Evolutionary conservation across 2,113 vertebrate genomes (phyloP), one percentile per base, ranked within the genome.

Genomic region (Parus major): DNA sequence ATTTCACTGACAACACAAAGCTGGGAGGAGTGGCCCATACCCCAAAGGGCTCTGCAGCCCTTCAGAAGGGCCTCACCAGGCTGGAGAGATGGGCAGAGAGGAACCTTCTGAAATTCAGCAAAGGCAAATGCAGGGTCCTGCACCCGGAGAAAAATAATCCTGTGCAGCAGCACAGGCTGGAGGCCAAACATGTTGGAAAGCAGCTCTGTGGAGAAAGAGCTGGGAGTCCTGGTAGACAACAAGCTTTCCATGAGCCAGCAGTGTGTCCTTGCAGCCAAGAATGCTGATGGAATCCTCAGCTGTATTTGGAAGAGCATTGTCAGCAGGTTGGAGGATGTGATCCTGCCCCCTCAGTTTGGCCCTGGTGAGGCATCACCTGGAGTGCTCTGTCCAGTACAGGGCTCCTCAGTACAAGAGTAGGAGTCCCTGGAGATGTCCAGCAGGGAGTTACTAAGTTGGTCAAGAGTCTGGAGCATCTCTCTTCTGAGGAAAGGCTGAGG

Each of bases 131-230:
- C 22, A 47, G 24, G 29, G 0, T 49, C 42, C 60, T 57, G 0
- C 12, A 20, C 6, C 29, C 25, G 4, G 20, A 12, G 12, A 49
- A 1, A 1, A 75, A 49, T 0, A 65, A 49, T 1, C 23, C 15
- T 5, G 11, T 0, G 15, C 23, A 56, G 0, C 19, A 39, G 35
- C 42, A 41, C 15, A 65, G 60, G 15, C 5, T 41, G n/a, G 13
- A 4, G 11, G 36, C 2, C 18, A 3, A 1, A n/a, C 14, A 12
- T 85, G 42, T 29, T 41, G 29, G 24, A 2, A 57, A 41, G 19
- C 16, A 49, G 35, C 31, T 7, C 3, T 59, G 61, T 1, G 1
- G 29, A 41, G 20, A 29, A 49, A 20, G 60, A 41, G 0, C 21
- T 66, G 24, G 13, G 35, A 2, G 16, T 49, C 6, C 6, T 16